A percentile compares a stretch with the other conserved stretches of the same genome.
phyloP scores from a whole-genome alignment of 2,888 invertebrate genomes.

The Idaea aversata region DNA sequence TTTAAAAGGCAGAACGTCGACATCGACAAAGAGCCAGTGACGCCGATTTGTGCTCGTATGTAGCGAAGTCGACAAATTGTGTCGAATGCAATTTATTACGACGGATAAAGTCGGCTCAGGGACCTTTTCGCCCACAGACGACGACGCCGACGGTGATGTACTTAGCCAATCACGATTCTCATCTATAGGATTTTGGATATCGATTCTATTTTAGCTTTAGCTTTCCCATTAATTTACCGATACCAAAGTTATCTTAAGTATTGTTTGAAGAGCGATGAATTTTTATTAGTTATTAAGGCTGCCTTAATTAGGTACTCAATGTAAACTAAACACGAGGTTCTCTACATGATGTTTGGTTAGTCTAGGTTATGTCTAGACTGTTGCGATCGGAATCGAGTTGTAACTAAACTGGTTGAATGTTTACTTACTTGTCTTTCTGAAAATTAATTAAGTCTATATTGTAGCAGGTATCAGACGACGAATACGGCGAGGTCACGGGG shows the following conservation, averaged over 20 bases:
- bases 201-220: slow-evolving; percentile 32
- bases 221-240: slow-evolving; percentile 12
- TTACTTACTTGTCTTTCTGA: slow-evolving; percentile 7
- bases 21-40: slow-evolving; percentile 25
- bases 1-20: slow-evolving; percentile 13
- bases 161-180: slow-evolving; percentile 37
- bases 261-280: slow-evolving; percentile 18
- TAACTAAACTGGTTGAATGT: not conserved
- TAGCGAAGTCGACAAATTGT: slow-evolving; percentile 43
- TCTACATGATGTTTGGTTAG: too few relatives aligned
- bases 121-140: slow-evolving; percentile 28
- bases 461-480: slow-evolving; percentile 28
- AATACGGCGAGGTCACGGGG: slow-evolving; percentile 42
- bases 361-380: too few relatives aligned
- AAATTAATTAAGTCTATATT: slow-evolving; percentile 40
- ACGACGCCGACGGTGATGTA: slow-evolving; percentile 39
- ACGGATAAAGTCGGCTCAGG: slow-evolving; percentile 38
- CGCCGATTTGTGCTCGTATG: slow-evolving; percentile 23
- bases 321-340: too few relatives aligned
- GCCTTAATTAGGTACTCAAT: too few relatives aligned
- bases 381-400: too few relatives aligned
- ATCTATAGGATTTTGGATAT: slow-evolving; percentile 23
- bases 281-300: not conserved
- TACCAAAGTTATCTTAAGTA: slow-evolving; percentile 4
- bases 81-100: slow-evolving; percentile 49